Percentiles rank a stretch among this genome's conserved stretches.
Conservation (phyloP, 2,888 invertebrate species). For the Cheilosia vernalis region DNA sequence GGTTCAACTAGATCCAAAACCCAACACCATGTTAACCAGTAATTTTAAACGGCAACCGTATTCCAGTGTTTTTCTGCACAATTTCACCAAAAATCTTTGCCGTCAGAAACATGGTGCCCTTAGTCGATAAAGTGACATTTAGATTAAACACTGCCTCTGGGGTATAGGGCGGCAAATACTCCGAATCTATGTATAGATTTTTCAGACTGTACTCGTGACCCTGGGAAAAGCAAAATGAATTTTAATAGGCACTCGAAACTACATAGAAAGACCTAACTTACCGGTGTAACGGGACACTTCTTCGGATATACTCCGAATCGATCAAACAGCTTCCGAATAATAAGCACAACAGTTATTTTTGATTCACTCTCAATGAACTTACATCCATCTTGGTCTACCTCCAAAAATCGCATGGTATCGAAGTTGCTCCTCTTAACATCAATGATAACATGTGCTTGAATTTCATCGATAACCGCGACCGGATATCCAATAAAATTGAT, state of each 20-base stretch:
- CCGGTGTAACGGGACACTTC: slow-evolving; percentile 22
- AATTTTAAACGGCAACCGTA: neutral
- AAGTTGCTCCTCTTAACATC: neutral
- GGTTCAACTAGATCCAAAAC: no score
- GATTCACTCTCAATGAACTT: neutral
- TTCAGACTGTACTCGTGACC: neutral
- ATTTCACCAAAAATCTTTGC: neutral
- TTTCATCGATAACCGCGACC: neutral
- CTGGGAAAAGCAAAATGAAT: neutral
- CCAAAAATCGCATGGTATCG: neutral
- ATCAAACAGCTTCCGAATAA: neutral
- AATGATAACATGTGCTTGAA: neutral
- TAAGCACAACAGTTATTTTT: neutral
- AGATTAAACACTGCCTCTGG: neutral
- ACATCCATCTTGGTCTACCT: slow-evolving; percentile 4
- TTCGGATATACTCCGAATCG: slow-evolving; percentile 12
- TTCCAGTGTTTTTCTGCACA: neutral
- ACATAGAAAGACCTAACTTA: neutral
- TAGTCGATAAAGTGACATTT: neutral
- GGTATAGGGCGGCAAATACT: neutral
- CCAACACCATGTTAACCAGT: no score
- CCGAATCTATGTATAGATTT: neutral
- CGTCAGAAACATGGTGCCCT: neutral
- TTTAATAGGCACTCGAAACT: neutral
- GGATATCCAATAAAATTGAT: neutral